Percentiles rank a stretch among this genome's conserved stretches.
Evolutionary conservation across 2,797 vertebrate species (phyloP).

Genomic region (Natrix natrix): DNA sequence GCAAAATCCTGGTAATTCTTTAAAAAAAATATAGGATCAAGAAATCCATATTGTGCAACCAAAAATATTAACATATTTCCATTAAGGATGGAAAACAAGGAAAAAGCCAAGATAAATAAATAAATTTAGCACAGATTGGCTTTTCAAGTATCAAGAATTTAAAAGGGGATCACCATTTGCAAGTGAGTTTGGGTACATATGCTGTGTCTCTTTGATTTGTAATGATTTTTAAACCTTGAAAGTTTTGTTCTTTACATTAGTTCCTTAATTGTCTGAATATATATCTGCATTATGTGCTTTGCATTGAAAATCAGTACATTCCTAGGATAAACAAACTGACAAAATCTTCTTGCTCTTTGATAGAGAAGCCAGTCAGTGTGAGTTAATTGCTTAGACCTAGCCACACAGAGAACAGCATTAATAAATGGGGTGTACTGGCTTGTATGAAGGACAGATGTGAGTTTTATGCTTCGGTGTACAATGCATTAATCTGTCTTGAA

Average conservation of each 20-base stretch:
- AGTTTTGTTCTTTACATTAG: slow-evolving; percentile 49
- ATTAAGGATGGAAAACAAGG: neutral
- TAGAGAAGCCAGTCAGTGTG: slow-evolving; percentile 64
- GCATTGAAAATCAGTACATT: slow-evolving; percentile 55
- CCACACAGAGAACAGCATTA: slow-evolving; percentile 69
- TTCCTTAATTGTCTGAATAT: slow-evolving; percentile 52
- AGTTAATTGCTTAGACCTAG: slow-evolving; percentile 72
- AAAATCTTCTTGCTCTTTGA: slow-evolving; percentile 46
- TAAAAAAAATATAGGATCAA: neutral
- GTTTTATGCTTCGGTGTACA: slow-evolving; percentile 72
- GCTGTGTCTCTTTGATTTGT: slow-evolving; percentile 35
- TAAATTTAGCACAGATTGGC: neutral
- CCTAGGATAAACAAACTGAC: slow-evolving; percentile 60
- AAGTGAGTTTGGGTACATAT: slow-evolving; percentile 2
- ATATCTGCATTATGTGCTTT: slow-evolving; percentile 50
- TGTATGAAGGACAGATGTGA: slow-evolving; percentile 78
- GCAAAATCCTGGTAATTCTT: neutral
- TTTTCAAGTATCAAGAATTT: neutral
- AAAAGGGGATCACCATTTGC: neutral
- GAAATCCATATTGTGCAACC: neutral
- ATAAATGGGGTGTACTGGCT: slow-evolving; percentile 77
- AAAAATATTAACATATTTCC: neutral
- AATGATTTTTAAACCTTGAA: slow-evolving; percentile 20
- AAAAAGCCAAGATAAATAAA: neutral
- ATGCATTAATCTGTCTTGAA: slow-evolving; percentile 68